phyloP scores from a whole-genome alignment of 2,797 vertebrate species.

The Melanotaenia parkinsoni region DNA sequence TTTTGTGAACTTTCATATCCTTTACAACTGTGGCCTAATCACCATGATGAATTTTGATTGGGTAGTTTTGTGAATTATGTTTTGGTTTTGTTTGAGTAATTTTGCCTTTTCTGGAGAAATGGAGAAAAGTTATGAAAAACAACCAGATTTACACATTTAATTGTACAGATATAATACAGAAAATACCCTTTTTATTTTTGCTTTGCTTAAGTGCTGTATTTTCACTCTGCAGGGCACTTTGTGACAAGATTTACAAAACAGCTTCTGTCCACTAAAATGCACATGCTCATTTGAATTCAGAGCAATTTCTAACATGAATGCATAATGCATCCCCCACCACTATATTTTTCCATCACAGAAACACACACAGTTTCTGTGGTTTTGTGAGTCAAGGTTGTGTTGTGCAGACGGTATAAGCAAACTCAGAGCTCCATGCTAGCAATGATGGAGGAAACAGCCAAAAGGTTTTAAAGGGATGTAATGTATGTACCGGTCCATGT shows the following conservation, averaged over 20 bases:
- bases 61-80: background rate
- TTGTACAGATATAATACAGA: background rate
- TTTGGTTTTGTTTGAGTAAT: background rate
- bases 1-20: background rate
- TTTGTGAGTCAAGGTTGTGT: slow-evolving; percentile 31
- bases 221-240: slow-evolving; percentile 32
- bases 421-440: slow-evolving; percentile 28
- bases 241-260: slow-evolving; percentile 46
- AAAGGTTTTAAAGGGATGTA: slow-evolving; percentile 14
- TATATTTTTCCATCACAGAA: slow-evolving; percentile 10
- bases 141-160: background rate
- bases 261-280: slow-evolving; percentile 38
- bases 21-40: background rate
- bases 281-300: slow-evolving; percentile 61
- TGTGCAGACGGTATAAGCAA: slow-evolving; percentile 14
- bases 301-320: slow-evolving; percentile 51
- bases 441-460: slow-evolving; percentile 25
- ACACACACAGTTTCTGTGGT: background rate
- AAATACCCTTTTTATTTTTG: slow-evolving; percentile 8
- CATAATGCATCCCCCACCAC: slow-evolving; percentile 37
- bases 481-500: background rate
- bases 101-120: background rate
- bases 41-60: background rate
- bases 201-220: background rate
- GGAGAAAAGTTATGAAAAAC: background rate